Evolutionary conservation across 1,140 invertebrate species (phyloP).

Genomic region (Trichonephila clavata): DNA sequence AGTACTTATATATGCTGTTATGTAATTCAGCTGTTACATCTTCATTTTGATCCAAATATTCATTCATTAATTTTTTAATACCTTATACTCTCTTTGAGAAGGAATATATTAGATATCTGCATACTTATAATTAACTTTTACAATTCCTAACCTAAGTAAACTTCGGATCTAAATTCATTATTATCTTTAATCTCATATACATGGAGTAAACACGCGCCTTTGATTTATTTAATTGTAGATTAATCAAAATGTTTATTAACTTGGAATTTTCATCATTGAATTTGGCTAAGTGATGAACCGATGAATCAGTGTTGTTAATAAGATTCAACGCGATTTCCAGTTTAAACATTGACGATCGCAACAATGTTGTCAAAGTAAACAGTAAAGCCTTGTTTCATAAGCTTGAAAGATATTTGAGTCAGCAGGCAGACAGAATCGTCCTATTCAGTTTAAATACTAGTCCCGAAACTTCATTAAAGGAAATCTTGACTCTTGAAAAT

Average conservation of each 20-base stretch:
- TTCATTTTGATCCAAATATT: too few species aligned
- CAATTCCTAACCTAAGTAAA: neutral
- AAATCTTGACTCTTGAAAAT: neutral
- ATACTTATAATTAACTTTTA: neutral
- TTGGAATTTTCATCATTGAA: neutral
- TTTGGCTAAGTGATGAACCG: neutral
- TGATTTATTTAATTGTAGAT: constrained; percentile 1
- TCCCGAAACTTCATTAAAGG: neutral
- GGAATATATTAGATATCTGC: neutral
- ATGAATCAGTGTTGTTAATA: neutral
- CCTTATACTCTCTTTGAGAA: too few species aligned
- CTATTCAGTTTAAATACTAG: neutral
- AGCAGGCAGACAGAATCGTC: neutral
- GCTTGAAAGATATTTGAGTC: neutral
- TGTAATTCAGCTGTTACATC: too few species aligned
- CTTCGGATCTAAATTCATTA: neutral
- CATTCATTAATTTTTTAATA: too few species aligned
- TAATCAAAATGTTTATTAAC: neutral
- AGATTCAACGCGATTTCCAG: constrained; percentile 3
- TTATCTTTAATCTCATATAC: neutral
- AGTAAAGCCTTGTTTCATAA: neutral
- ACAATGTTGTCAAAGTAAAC: constrained; percentile 9
- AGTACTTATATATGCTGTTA: too few species aligned
- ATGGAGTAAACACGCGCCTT: neutral
- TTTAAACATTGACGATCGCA: constrained; percentile 19